phyloP scores from a whole-genome alignment of 2,888 invertebrate genomes.

The Cerastoderma edule region DNA sequence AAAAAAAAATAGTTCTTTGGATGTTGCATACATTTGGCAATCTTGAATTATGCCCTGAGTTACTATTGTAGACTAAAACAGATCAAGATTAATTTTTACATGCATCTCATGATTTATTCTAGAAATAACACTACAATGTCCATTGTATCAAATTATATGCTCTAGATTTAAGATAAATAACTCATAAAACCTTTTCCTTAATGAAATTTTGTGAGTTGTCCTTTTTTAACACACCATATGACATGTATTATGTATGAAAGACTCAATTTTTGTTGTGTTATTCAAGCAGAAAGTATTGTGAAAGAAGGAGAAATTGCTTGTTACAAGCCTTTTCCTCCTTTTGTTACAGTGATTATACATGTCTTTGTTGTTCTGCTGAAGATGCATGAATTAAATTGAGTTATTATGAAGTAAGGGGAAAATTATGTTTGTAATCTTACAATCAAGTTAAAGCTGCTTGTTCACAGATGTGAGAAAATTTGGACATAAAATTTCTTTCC shows the following conservation, averaged over 20 bases:
- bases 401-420: no score
- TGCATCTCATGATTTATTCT: background rate
- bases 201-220: background rate
- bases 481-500: background rate
- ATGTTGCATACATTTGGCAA: no score
- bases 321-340: conserved; percentile 3
- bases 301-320: background rate
- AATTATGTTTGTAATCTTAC: no score
- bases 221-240: background rate
- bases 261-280: background rate
- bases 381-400: no score
- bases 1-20: no score
- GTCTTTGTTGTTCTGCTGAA: background rate
- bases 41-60: no score
- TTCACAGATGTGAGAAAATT: background rate
- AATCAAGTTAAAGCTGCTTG: no score
- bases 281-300: background rate
- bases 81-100: no score
- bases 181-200: background rate
- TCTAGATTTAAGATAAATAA: background rate
- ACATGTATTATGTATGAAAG: background rate
- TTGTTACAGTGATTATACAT: background rate
- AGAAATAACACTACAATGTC: background rate
- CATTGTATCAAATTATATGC: background rate
- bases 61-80: no score